phyloP scores from a whole-genome alignment of 2,113 vertebrate genomes.

The Myotis yumanensis region DNA sequence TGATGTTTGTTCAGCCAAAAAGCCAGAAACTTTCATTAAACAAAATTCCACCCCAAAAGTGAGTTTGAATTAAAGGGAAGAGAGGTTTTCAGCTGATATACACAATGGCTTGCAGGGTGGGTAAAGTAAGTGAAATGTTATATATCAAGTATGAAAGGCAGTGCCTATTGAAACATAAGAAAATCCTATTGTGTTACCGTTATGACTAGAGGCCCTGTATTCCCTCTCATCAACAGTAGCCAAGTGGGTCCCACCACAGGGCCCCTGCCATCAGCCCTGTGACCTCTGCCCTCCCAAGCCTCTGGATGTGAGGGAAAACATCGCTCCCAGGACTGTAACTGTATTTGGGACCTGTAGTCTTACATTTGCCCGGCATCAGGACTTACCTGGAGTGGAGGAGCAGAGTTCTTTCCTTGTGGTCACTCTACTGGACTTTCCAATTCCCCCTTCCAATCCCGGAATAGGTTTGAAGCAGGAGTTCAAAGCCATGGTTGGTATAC shows the following conservation, averaged over 20 bases:
- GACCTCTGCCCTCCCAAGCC: neutral
- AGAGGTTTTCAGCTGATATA: constrained; percentile 25
- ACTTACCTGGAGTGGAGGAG: neutral
- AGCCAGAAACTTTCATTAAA: constrained; percentile 47
- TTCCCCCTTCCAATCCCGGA: neutral
- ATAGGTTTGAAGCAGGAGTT: neutral
- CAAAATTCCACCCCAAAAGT: constrained; percentile 58
- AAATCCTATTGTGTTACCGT: neutral
- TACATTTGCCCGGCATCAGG: neutral
- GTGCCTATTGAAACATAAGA: neutral
- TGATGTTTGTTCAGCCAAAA: constrained; percentile 42
- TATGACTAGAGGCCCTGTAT: neutral
- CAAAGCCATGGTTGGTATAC: neutral
- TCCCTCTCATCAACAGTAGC: neutral
- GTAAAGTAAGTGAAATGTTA: neutral
- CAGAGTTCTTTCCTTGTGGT: neutral
- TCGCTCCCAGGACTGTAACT: neutral
- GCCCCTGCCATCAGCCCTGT: neutral
- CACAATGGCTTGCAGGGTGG: neutral
- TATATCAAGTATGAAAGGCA: neutral
- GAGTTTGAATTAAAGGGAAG: constrained; percentile 43
- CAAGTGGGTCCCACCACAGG: neutral
- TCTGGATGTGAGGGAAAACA: neutral
- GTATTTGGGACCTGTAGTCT: neutral
- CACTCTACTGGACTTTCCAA: neutral